These are phyloP conservation scores for Amphiprion percula DNA, from an alignment of 2,113 vertebrate genomes.

Conservation along the genomic window DNA sequence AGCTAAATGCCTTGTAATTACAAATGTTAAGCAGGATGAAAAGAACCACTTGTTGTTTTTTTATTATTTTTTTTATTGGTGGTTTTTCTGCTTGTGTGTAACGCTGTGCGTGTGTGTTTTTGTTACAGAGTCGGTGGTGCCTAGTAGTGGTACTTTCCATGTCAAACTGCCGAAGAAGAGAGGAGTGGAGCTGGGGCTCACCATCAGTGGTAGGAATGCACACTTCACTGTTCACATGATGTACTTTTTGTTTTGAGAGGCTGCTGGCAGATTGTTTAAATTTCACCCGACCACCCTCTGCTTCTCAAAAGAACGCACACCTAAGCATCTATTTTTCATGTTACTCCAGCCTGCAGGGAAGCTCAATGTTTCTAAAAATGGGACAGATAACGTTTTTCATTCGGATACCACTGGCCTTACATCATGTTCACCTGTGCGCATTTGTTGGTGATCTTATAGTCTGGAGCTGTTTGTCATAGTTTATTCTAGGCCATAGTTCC, in stretches of 20 bases:
- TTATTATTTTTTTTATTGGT: neutral
- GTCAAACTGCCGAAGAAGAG: constrained; percentile 98
- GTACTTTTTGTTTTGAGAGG: constrained; percentile 17
- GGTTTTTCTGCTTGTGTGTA: neutral
- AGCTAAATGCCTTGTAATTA: constrained; percentile 39
- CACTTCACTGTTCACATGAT: constrained; percentile 13
- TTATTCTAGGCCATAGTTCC: too few species aligned
- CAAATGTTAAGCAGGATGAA: constrained; percentile 35
- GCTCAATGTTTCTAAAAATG: constrained; percentile 19
- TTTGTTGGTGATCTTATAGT: too few species aligned
- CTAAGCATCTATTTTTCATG: neutral
- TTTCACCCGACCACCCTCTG: constrained; percentile 10
- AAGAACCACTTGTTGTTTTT: constrained; percentile 5
- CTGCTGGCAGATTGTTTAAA: constrained; percentile 44
- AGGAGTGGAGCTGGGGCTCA: constrained; percentile 97
- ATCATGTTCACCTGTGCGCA: too few species aligned
- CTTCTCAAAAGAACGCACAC: neutral
- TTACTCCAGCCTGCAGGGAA: neutral
- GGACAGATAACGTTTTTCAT: neutral
- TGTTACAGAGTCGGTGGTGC: constrained; percentile 92
- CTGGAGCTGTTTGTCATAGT: too few species aligned
- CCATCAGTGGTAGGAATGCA: constrained; percentile 87
- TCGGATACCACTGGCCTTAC: neutral
- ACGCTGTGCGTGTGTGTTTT: neutral
- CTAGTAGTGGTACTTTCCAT: constrained; percentile 97